Conservation (phyloP, 2,113 vertebrate genomes). For the Sylvietta virens region DNA sequence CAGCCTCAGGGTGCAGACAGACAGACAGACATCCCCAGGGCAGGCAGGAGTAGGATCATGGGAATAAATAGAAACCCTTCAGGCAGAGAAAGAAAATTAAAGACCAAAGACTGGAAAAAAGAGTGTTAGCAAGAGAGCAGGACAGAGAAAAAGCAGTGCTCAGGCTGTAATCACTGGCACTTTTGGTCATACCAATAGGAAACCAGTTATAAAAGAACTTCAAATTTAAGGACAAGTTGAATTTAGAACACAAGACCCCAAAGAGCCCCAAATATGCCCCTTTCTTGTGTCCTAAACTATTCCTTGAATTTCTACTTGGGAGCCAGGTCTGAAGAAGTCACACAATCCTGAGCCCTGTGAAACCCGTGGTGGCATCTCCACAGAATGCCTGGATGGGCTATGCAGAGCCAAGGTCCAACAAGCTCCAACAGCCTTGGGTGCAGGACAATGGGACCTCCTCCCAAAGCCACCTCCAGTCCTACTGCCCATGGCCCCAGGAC, state of each 20-base stretch:
- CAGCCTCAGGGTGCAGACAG: neutral
- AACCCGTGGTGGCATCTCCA: accelerated
- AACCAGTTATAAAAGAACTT: neutral
- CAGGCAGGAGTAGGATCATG: neutral
- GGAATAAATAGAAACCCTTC: neutral
- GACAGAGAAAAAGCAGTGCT: neutral
- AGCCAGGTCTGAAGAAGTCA: neutral
- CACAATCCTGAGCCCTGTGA: neutral
- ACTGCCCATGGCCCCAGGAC: neutral
- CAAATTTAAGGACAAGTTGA: neutral
- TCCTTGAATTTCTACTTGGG: neutral
- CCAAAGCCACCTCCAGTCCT: neutral
- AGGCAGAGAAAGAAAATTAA: neutral
- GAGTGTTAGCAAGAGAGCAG: neutral
- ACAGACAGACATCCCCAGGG: neutral
- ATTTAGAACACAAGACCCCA: neutral
- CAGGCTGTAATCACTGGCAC: neutral
- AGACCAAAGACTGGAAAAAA: neutral
- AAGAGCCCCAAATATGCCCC: neutral
- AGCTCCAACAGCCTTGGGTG: neutral
- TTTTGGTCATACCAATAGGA: neutral
- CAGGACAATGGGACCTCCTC: neutral
- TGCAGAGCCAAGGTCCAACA: neutral
- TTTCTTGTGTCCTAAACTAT: neutral
- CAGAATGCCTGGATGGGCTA: neutral